Conservation (phyloP, 2,888 invertebrate species). For the Drosophila macrospina region DNA sequence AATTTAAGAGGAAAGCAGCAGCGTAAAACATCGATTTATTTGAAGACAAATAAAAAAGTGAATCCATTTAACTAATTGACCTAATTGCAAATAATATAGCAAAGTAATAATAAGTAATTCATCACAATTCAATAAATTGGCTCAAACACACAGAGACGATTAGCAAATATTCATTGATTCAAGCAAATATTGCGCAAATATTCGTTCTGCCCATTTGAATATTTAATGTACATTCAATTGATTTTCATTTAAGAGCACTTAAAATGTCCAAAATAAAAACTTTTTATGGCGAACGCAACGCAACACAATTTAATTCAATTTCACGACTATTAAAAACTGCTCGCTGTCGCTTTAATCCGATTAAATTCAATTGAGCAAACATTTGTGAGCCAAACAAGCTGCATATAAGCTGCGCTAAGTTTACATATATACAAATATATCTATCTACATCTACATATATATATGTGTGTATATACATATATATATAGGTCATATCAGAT, state of each 20-base stretch:
- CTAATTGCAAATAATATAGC: neutral
- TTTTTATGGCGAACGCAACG: conserved; percentile 21
- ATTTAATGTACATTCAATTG: conserved; percentile 15
- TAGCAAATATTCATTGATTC: neutral
- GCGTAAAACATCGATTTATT: too few relatives aligned
- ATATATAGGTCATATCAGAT: conserved; percentile 64
- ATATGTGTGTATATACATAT: too few relatives aligned
- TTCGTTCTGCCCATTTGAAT: conserved; percentile 12
- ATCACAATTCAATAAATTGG: neutral
- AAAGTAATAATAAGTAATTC: neutral
- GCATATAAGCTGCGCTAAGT: conserved; percentile 10
- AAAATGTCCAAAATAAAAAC: conserved; percentile 13
- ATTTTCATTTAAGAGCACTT: conserved; percentile 13
- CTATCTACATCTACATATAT: conserved; percentile 16
- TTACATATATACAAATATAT: conserved; percentile 4
- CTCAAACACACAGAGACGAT: neutral
- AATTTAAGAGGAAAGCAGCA: neutral
- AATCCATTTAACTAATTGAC: too few relatives aligned
- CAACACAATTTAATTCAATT: conserved; percentile 56
- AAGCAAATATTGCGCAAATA: conserved; percentile 5
- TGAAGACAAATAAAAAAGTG: too few relatives aligned
- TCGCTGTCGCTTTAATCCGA: conserved; percentile 55
- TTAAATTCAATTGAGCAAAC: conserved; percentile 76
- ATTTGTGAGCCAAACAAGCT: conserved; percentile 29
- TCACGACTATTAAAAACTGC: conserved; percentile 49